phyloP scores from a whole-genome alignment of 2,888 invertebrate genomes.

The Cheilosia variabilis region DNA sequence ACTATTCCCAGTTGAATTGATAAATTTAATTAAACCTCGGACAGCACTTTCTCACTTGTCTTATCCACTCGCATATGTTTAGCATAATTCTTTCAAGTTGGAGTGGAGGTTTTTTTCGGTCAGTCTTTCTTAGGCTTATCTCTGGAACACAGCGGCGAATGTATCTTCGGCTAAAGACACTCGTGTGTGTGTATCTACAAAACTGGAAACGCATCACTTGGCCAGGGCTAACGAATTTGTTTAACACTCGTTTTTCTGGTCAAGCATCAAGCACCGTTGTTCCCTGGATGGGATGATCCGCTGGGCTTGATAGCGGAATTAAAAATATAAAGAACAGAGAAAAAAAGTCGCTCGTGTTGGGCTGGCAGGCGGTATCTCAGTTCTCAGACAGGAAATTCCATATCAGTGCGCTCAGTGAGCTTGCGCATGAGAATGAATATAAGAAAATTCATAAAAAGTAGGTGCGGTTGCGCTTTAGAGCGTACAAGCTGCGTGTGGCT shows the following conservation, averaged over 20 bases:
- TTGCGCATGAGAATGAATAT: conserved; percentile 5
- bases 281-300: conserved; percentile 49
- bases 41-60: conserved; percentile 65
- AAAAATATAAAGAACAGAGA: conserved; percentile 33
- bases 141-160: conserved; percentile 28
- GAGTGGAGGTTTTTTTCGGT: neutral
- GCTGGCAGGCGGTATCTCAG: conserved; percentile 31
- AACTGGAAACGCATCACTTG: conserved; percentile 55
- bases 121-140: conserved; percentile 12
- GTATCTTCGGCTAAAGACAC: conserved; percentile 27
- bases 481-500: conserved; percentile 21
- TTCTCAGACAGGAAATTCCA: conserved; percentile 44
- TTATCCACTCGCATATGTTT: conserved; percentile 45
- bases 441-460: conserved; percentile 26
- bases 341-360: conserved; percentile 13
- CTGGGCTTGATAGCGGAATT: conserved; percentile 65
- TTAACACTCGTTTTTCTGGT: conserved; percentile 62
- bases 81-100: conserved; percentile 43
- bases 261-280: conserved; percentile 49
- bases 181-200: neutral
- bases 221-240: conserved; percentile 31
- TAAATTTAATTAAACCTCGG: conserved; percentile 62
- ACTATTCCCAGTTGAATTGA: conserved; percentile 33
- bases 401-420: conserved; percentile 54
- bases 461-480: conserved; percentile 55